Conservation (phyloP, 2,888 invertebrate species). For the Drosophila dives region DNA sequence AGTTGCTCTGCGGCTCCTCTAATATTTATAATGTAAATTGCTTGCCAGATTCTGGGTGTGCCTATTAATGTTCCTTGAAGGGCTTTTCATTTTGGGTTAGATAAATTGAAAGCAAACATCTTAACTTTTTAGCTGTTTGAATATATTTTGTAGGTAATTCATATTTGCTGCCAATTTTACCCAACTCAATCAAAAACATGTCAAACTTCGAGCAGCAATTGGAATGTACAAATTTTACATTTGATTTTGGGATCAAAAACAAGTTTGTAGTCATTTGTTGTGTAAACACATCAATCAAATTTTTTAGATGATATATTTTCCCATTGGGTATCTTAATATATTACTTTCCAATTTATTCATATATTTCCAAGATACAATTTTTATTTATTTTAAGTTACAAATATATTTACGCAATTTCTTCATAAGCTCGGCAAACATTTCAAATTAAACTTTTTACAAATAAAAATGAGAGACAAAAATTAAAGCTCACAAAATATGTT, state of each 20-base stretch:
- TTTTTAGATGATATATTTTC: background rate
- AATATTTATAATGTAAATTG: slow-evolving; percentile 74
- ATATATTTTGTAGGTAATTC: background rate
- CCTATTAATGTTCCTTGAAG: slow-evolving; percentile 8
- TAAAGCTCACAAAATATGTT: slow-evolving; percentile 8
- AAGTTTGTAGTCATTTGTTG: slow-evolving; percentile 8
- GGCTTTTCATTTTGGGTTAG: slow-evolving; percentile 9
- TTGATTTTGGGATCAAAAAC: background rate
- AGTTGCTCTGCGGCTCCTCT: slow-evolving; percentile 8
- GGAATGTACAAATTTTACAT: background rate
- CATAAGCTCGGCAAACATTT: background rate
- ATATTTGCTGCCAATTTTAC: slow-evolving; percentile 9
- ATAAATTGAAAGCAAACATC: slow-evolving; percentile 46
- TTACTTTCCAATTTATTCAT: background rate
- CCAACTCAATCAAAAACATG: slow-evolving; percentile 30
- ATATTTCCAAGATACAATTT: background rate
- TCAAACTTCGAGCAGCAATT: background rate
- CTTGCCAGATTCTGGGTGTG: slow-evolving; percentile 26
- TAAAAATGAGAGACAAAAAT: background rate
- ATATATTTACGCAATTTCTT: background rate
- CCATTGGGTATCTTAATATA: background rate
- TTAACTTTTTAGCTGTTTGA: slow-evolving; percentile 12
- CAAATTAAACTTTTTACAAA: background rate
- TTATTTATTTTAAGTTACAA: background rate
- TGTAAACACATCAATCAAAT: slow-evolving; percentile 1